Base-by-base conservation (phyloP, 2,888 invertebrate species). In the Caenorhabditis imperialis region DNA sequence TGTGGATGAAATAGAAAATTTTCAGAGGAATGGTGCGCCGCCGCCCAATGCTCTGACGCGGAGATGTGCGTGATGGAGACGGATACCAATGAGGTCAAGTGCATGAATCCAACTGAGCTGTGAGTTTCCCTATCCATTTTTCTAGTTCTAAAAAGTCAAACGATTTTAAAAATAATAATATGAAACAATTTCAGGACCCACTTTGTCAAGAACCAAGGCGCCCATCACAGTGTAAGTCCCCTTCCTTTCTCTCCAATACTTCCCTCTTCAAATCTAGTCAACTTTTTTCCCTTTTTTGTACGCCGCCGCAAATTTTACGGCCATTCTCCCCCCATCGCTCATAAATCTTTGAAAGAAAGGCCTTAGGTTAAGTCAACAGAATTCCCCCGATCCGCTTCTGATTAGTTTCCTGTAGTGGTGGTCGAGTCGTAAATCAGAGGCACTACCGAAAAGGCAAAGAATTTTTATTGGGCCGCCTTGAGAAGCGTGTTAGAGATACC, bases 41-140 rank as follows among this genome's bases (percentile, higher is more conserved):
- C 51, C 3, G 77, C 77, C 14, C 60, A 35, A 20, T 83, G 83
- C 42, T 27, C 50, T 5, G 54, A 57, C 16, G 40, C 63, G 18
- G 75, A 83, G 37, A 70, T 79, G 65, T 83, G 83, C 44, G 48
- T 81, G 23, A 53, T 81, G 53, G 62, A 76, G 25, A 45, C 40
- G 27, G 60, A 71, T 16, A 55, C 37, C 2, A 20, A 54, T 10
- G 75, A 76, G 33, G 81, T 81, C 14, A 40, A 65, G 33, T 83
- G 83, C 50, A 50, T 79, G 50, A 63, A 65, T 57, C 62, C 62
- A 23, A 44, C 69, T 6, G 63, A 75, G 25, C 47, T 79, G 73
- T 75, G 5, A 53, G 67, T 38, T 7, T 42, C n/a, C n/a, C n/a
- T n/a, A n/a, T n/a, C n/a, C n/a, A n/a, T n/a, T n/a, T n/a, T n/a